phyloP scores from a whole-genome alignment of 2,797 vertebrate genomes.

The Allochrocebus solatus region DNA sequence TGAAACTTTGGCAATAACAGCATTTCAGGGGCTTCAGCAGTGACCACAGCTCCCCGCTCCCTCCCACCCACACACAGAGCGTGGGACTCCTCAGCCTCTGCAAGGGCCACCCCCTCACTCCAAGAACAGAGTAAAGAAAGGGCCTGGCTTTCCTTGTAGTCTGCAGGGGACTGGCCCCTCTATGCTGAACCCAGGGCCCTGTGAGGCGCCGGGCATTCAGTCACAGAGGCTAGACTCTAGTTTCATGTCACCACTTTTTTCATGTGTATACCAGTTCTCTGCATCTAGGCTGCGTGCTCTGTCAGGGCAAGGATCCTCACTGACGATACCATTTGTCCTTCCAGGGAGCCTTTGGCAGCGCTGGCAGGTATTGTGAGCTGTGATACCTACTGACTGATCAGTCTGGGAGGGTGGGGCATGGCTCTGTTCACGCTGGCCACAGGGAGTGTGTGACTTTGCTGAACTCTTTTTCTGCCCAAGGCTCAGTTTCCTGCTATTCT shows the following conservation, averaged over 20 bases:
- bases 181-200: neutral
- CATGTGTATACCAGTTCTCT: neutral
- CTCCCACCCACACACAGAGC: neutral
- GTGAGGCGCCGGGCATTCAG: neutral
- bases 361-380: neutral
- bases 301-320: neutral
- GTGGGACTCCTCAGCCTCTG: neutral
- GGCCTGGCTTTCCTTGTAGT: neutral
- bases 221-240: rapidly evolving
- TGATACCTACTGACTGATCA: neutral
- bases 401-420: neutral
- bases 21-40: neutral
- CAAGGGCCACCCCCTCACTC: neutral
- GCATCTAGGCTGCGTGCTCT: neutral
- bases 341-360: neutral
- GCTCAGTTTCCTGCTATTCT: neutral
- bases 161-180: neutral
- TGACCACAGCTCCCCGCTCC: neutral
- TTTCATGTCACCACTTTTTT: neutral
- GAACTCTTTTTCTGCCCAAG: neutral
- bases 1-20: neutral
- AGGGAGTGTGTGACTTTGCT: neutral
- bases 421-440: neutral
- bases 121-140: neutral
- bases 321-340: neutral